Evolutionary conservation across 2,888 invertebrate species (phyloP).

Genomic region (Leptopilina drosophilae): DNA sequence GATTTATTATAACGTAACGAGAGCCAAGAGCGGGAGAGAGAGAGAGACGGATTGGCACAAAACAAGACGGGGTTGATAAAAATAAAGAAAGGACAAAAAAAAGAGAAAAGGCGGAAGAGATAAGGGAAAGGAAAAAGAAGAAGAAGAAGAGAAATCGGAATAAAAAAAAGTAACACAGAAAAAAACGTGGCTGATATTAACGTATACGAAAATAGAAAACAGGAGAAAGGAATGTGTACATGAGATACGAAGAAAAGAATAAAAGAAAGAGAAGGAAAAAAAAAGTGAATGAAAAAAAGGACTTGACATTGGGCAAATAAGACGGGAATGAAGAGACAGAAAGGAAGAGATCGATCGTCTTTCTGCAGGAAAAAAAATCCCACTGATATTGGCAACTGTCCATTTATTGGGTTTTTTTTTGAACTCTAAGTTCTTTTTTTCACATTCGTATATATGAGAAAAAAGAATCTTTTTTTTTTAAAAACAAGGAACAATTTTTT

Average conservation of each 20-base stretch:
- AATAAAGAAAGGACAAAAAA: conserved; percentile 38
- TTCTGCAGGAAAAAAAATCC: conserved; percentile 31
- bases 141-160: conserved; percentile 40
- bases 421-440: conserved; percentile 15
- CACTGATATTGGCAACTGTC: conserved; percentile 39
- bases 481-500: neutral
- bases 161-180: too few species aligned
- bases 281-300: conserved; percentile 36
- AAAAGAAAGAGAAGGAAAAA: conserved; percentile 36
- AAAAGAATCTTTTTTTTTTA: neutral
- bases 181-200: conserved; percentile 43
- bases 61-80: conserved; percentile 21
- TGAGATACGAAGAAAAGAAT: conserved; percentile 40
- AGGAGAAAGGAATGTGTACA: conserved; percentile 42
- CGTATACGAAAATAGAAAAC: conserved; percentile 47
- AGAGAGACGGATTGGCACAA: conserved; percentile 34
- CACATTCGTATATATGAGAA: neutral
- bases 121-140: conserved; percentile 40
- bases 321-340: conserved; percentile 45
- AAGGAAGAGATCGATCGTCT: conserved; percentile 41
- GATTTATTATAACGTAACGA: conserved; percentile 4
- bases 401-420: conserved; percentile 39
- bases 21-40: conserved; percentile 2
- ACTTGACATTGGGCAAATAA: conserved; percentile 36
- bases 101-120: conserved; percentile 36